Evolutionary conservation across 2,113 vertebrate genomes (phyloP).

Genomic region (Crotalus horridus): DNA sequence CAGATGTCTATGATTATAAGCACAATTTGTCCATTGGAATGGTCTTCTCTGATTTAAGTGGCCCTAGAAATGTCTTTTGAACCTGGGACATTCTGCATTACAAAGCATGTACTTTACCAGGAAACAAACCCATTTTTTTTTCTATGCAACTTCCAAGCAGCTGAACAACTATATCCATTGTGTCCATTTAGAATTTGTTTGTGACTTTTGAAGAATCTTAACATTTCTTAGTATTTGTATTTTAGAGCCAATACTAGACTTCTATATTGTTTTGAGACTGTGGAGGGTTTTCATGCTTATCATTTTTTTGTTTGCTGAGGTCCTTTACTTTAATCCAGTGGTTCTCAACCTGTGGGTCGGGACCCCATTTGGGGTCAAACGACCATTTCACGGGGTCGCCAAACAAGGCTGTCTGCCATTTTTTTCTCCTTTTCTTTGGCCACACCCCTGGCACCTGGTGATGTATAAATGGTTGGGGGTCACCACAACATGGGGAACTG

Average conservation of each 20-base stretch:
- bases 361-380: no score
- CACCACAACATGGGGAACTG: no score
- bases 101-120: background rate
- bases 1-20: background rate
- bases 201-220: background rate
- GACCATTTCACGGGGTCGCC: no score
- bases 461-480: no score
- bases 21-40: background rate
- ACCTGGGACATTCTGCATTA: background rate
- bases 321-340: background rate
- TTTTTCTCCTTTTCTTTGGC: no score
- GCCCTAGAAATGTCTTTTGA: background rate
- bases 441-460: no score
- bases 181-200: background rate
- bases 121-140: background rate
- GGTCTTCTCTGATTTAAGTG: background rate
- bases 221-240: background rate
- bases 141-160: background rate
- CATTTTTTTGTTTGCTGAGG: background rate
- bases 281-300: background rate
- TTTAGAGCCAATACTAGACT: background rate
- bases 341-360: no score
- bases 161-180: background rate
- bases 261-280: background rate
- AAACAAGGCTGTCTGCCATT: no score